phyloP scores from a whole-genome alignment of 1,140 invertebrate species.

The Drosophila trapezifrons region DNA sequence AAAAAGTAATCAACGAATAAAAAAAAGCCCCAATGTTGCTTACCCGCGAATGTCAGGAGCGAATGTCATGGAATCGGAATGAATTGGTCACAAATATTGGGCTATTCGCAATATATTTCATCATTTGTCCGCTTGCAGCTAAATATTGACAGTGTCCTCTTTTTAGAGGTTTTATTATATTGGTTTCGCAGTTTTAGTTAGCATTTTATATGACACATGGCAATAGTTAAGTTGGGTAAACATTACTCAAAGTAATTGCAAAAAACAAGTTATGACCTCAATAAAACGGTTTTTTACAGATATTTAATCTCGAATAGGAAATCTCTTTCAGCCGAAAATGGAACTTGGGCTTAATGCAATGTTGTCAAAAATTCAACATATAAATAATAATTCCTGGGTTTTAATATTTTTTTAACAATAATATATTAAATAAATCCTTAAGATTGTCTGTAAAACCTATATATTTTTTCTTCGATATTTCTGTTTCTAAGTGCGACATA shows the following conservation, averaged over 20 bases:
- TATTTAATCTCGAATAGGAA: too few species aligned
- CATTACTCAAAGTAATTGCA: not conserved
- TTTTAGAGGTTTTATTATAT: constrained; percentile 13
- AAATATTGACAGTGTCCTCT: constrained; percentile 4
- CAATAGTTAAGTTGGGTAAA: not conserved
- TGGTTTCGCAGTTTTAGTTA: not conserved
- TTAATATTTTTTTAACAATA: too few species aligned
- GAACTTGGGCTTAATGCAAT: too few species aligned
- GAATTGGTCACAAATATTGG: constrained; percentile 38
- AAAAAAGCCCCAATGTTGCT: constrained; percentile 9
- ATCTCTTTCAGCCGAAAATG: too few species aligned
- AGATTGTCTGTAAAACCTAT: too few species aligned
- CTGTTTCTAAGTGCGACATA: too few species aligned
- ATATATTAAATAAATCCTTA: too few species aligned
- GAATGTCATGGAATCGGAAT: constrained; percentile 14
- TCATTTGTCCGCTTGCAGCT: constrained; percentile 23
- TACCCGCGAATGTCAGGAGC: constrained; percentile 21
- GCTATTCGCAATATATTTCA: constrained; percentile 36
- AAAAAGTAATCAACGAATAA: constrained; percentile 39
- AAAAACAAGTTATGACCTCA: not conserved
- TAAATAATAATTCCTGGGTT: too few species aligned
- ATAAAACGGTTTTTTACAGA: not conserved
- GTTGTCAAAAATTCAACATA: too few species aligned
- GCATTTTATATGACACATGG: not conserved
- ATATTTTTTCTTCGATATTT: too few species aligned